Conservation (phyloP, 1,140 invertebrate genomes). For the Heliconius eleuchia region DNA sequence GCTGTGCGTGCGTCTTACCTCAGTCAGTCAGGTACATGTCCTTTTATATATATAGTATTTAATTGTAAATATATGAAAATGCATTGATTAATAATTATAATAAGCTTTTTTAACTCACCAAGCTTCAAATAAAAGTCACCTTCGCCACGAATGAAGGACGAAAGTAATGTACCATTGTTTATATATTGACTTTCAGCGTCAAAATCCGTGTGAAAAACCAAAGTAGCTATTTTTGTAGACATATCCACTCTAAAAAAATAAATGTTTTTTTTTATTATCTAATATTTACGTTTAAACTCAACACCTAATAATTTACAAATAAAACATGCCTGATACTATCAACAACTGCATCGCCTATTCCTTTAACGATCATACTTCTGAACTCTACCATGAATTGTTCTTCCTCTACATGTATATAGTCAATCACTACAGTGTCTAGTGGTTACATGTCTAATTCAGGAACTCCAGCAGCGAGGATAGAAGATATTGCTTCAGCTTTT, state of each 20-base stretch:
- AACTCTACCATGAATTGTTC: conserved; percentile 1
- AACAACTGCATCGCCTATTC: neutral
- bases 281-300: neutral
- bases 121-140: neutral
- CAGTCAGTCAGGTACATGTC: too few relatives aligned
- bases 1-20: too few relatives aligned
- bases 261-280: too few relatives aligned
- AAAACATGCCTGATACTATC: conserved; percentile 19
- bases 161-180: conserved; percentile 8
- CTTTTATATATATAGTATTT: too few relatives aligned
- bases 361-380: conserved; percentile 13
- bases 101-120: neutral
- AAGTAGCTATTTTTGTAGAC: conserved; percentile 3
- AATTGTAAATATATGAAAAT: too few relatives aligned
- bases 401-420: conserved; percentile 11
- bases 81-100: too few relatives aligned
- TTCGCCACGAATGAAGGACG: conserved; percentile 6
- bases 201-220: conserved; percentile 16
- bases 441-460: conserved; percentile 4
- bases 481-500: neutral
- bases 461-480: conserved; percentile 11
- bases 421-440: conserved; percentile 15
- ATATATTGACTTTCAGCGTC: conserved; percentile 11
- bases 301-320: neutral
- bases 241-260: conserved; percentile 20